Percentiles rank a stretch among this genome's conserved stretches.
phyloP scores from a whole-genome alignment of 1,140 invertebrate genomes.

The Drosophila pectinifera region DNA sequence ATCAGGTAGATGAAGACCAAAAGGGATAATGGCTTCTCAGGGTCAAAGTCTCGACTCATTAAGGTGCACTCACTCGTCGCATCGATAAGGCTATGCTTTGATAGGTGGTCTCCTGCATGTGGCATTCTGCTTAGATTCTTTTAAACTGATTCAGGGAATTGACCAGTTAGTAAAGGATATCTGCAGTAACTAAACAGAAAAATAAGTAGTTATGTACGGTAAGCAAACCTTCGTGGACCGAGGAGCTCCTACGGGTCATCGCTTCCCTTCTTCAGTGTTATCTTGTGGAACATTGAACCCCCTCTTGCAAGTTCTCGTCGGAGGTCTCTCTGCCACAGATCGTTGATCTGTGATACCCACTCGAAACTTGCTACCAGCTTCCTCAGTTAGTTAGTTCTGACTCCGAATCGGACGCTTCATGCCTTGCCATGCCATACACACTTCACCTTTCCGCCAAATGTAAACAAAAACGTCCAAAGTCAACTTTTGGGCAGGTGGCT shows the following conservation, averaged over 20 bases:
- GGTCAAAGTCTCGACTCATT: slow-evolving; percentile 55
- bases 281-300: slow-evolving; percentile 44
- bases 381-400: slow-evolving; percentile 57
- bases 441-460: slow-evolving; percentile 51
- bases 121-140: slow-evolving; percentile 5
- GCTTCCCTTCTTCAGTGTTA: slow-evolving; percentile 17
- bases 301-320: slow-evolving; percentile 15
- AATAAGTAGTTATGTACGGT: not conserved
- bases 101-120: slow-evolving; percentile 43
- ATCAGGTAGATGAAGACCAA: slow-evolving; percentile 57
- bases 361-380: slow-evolving; percentile 64
- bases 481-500: slow-evolving; percentile 63
- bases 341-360: slow-evolving; percentile 77
- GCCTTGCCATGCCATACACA: slow-evolving; percentile 45
- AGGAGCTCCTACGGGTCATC: slow-evolving; percentile 18
- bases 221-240: not conserved
- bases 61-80: slow-evolving; percentile 55
- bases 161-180: not conserved
- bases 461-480: slow-evolving; percentile 56
- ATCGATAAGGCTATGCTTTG: slow-evolving; percentile 55
- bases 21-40: slow-evolving; percentile 73
- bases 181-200: not conserved
- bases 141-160: slow-evolving; percentile 6
- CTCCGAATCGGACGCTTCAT: slow-evolving; percentile 3
- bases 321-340: slow-evolving; percentile 45